Evolutionary conservation across 2,888 invertebrate species (phyloP).

Genomic region (Dysmachus trigonus): DNA sequence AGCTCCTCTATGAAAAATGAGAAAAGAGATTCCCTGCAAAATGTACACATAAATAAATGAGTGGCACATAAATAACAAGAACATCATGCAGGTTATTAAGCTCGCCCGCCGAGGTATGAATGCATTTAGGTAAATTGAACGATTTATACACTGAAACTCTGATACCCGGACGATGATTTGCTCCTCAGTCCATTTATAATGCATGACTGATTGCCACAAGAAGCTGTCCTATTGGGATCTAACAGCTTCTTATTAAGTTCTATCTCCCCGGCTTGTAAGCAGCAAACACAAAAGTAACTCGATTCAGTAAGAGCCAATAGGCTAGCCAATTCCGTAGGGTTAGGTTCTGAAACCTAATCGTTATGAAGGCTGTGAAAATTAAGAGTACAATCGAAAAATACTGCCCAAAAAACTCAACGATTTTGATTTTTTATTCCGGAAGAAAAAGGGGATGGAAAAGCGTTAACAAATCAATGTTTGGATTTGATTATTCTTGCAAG

Average conservation of each 20-base stretch:
- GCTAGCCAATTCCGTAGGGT: background rate
- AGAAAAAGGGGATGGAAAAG: background rate
- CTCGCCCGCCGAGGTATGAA: slow-evolving; percentile 32
- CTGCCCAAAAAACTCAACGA: background rate
- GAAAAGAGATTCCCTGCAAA: slow-evolving; percentile 27
- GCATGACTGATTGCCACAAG: background rate
- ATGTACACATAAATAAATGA: slow-evolving; percentile 38
- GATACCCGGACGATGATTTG: background rate
- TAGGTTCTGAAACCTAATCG: background rate
- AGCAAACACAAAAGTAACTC: background rate
- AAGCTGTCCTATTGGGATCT: background rate
- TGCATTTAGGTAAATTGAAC: slow-evolving; percentile 37
- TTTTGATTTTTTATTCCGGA: background rate
- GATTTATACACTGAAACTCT: slow-evolving; percentile 27
- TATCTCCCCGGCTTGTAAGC: background rate
- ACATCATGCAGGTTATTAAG: slow-evolving; percentile 37
- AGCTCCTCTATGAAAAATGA: slow-evolving; percentile 39
- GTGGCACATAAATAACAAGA: slow-evolving; percentile 30
- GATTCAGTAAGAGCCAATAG: background rate
- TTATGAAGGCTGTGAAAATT: background rate
- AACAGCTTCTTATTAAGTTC: background rate
- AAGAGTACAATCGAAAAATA: background rate
- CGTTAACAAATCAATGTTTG: background rate
- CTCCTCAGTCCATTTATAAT: background rate
- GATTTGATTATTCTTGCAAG: too few species aligned